Base-by-base conservation (phyloP, 2,888 invertebrate species). In the Drosophila recens region DNA sequence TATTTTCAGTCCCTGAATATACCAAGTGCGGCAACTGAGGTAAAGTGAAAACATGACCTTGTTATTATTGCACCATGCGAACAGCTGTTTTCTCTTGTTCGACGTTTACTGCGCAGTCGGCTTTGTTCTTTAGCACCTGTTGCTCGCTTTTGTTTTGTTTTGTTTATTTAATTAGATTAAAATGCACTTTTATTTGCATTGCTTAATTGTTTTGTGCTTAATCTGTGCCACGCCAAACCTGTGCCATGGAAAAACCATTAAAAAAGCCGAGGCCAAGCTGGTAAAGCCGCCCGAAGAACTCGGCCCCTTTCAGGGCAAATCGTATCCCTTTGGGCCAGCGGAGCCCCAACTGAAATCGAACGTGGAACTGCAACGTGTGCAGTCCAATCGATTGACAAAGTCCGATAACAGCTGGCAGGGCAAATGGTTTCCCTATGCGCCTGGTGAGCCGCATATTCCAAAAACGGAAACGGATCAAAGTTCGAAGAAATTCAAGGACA, bases 211-310 rank as follows among this genome's bases (percentile, higher is more conserved):
- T 17, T 40, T 75, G 34, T 69, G 66, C 43, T 40, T 82, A 10
- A 15, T 53, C 3, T 52, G 62, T 40, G 73, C 61, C 56, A 46
- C 43, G 3, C 11, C 40, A 2, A 30, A 27, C 5, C 10, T 15
- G 53, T 59, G 40, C 53, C 72, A 68, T 33, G 78, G 75, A 0
- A 90, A 87, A 70, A 78, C 76, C 4, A 82, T 88, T 6, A 87
- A 87, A 27, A 87, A 90, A n/a, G 63, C 83, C 4, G 93, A 93
- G 91, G 80, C 80, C 5, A 93, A 33, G 66, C 75, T 57, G 59
- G 75, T 65, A 33, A 56, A 53, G 13, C 57, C 77, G 6, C 46
- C 34, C 23, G 64, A 68, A 27, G 57, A 72, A 17, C 13, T 63
- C 0, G 62, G 27, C 27, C 59, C 53, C 0, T 90, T 77, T 80